These are phyloP conservation scores for Enhydra lutris DNA, from an alignment of 2,113 vertebrate genomes.

Conservation along the genomic window DNA sequence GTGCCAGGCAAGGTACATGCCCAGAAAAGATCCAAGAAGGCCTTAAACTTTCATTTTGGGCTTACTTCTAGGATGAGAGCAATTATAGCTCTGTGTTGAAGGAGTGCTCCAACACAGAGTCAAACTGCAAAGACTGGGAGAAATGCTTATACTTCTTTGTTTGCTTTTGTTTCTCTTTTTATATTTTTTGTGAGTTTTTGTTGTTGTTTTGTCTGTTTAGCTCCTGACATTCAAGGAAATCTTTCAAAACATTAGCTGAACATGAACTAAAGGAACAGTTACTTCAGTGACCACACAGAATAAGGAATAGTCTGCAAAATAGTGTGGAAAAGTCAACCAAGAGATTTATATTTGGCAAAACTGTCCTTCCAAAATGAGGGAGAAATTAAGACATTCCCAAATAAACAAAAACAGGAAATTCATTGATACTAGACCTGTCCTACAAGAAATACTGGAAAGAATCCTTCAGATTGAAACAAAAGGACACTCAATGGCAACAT, in stretches of 20 bases:
- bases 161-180: neutral
- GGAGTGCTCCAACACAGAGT: neutral
- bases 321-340: neutral
- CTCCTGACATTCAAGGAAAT: neutral
- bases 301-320: neutral
- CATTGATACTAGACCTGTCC: neutral
- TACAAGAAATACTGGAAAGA: neutral
- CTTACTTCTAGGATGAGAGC: neutral
- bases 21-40: too few species aligned
- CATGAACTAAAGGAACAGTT: too few species aligned
- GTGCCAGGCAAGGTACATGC: too few species aligned
- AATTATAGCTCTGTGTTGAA: neutral
- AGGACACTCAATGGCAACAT: neutral
- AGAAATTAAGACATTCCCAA: too few species aligned
- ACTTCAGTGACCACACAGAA: neutral
- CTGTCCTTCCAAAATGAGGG: too few species aligned
- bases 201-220: neutral
- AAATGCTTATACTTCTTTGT: too few species aligned
- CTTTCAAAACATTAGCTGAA: too few species aligned
- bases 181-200: neutral
- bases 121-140: too few species aligned
- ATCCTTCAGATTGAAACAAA: neutral
- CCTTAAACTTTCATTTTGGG: too few species aligned
- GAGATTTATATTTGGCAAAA: too few species aligned
- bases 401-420: neutral